Evolutionary conservation across 2,113 vertebrate genomes (phyloP), one percentile per base, ranked within the genome.

Genomic region (Labrus mixtus): DNA sequence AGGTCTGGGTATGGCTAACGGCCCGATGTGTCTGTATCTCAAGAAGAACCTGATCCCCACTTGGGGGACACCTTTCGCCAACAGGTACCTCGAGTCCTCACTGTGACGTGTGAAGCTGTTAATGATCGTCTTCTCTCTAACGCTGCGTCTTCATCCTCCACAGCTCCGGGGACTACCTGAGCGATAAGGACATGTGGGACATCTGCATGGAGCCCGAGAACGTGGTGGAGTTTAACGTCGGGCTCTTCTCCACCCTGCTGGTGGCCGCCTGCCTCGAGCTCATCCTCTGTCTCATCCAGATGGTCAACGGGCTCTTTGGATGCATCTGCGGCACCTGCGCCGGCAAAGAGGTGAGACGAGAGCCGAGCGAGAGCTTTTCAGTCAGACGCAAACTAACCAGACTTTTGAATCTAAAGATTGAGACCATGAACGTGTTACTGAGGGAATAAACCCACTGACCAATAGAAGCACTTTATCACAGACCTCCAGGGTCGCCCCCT

Each of bases 301-400:
- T 88, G 80, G 5, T 94, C 74, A 94, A 93, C 8, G 92, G 94
- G 1, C 80, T 94, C 11, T 93, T 92, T 6, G 93, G 94, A 13
- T 95, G 94, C 16, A 3, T 94, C 25, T 95, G 94, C 3, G 92
- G 93, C 4, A 93, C 93, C 20, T 94, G 94, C 48, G 55, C 23
- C 0, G 53, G 50, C n/a, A 84, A 90, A 3, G 51, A 82, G 79
- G 93, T 94, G 65, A 85, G 90, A 13, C 11, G 1, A 15, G 12
- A 25, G 20, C 19, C 15, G 4, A 20, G 11, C n/a, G n/a, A n/a
- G n/a, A n/a, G n/a, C n/a, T n/a, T n/a, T n/a, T n/a, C n/a, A n/a
- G n/a, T n/a, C n/a, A n/a, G n/a, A n/a, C n/a, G n/a, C n/a, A n/a
- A n/a, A n/a, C n/a, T n/a, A n/a, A 33, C 25, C 1, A 25, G 25